Evolutionary conservation across 2,113 vertebrate species (phyloP).

Genomic region (Chunga burmeisteri): DNA sequence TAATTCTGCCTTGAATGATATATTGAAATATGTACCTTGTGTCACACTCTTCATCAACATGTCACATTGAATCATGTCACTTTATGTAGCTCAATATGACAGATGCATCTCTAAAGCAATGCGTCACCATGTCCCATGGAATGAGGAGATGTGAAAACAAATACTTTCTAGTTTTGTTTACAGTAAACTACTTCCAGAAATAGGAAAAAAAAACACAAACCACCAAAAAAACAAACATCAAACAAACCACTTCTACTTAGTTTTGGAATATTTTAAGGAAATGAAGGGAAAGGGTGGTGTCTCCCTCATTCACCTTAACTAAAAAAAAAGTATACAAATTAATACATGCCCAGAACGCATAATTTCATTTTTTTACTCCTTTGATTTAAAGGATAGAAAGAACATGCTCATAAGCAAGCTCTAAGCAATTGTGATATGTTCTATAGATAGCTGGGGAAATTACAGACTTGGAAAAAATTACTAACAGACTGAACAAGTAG

Average conservation of each 20-base stretch:
- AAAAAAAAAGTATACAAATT: neutral
- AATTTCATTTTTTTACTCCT: neutral
- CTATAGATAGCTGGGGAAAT: neutral
- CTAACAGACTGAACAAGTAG: neutral
- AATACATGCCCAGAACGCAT: neutral
- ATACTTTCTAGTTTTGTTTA: constrained; percentile 30
- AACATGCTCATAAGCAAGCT: neutral
- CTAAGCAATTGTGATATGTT: neutral
- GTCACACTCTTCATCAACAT: constrained; percentile 40
- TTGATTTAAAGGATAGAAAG: neutral
- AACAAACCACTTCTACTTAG: neutral
- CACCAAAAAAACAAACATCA: neutral
- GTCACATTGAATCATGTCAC: constrained; percentile 57
- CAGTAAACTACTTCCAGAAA: neutral
- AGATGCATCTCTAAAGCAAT: constrained; percentile 46
- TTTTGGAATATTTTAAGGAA: neutral
- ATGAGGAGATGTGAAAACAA: constrained; percentile 54
- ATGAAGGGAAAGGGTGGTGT: neutral
- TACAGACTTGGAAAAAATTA: neutral
- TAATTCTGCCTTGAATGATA: neutral
- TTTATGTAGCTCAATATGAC: constrained; percentile 44
- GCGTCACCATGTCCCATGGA: constrained; percentile 2
- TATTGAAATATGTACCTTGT: constrained; percentile 15
- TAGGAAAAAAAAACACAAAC: neutral
- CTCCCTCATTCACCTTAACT: neutral